Evolutionary conservation across 1,140 invertebrate species (phyloP), one percentile per base, ranked within the genome.

Genomic region (Leptopilina boulardi): DNA sequence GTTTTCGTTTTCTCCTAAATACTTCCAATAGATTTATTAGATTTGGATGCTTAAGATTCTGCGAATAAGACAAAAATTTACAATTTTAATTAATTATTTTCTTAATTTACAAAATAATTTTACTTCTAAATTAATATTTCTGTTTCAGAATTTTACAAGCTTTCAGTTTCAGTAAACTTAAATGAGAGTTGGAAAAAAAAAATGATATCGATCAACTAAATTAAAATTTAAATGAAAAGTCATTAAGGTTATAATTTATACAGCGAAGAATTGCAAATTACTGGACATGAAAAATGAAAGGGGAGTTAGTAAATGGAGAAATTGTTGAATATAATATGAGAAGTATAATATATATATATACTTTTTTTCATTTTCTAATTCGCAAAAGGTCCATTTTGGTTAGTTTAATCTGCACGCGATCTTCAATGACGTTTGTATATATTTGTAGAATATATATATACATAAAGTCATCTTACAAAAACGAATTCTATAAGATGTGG

Each of bases 1-100:
- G 92, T 86, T 99, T 96, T 77, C 97, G 94, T 92, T 99, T 99
- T 70, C 98, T 92, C 81, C 98, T 94, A 89, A 99, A 99, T 23
- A 99, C 99, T 92, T 99, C 99, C 82, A 99, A 94, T 41, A 99
- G 92, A 88, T 99, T 99, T 1, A 99, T 97, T 80, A 99, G 90
- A 90, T 99, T 99, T 10, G 97, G 97, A 92, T 99, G 99, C 89
- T 99, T 99, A 38, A 99, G 91, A 92, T 99, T 99, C 98, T 99
- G 89, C 1, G 92, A 42, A n/a, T n/a, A n/a, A 76, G 70, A 8
- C 6, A 51, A 38, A 5, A 34, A 19, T 34, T 42, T 23, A n/a
- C n/a, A 15, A 21, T 18, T 34, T 18, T 1, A 70, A 9, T 70
- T 70, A 13, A 13, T 0, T 1, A 15, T 26, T 26, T 70, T 66